Base-by-base conservation (phyloP, 1,140 invertebrate species). In the Dendroctonus ponderosae region DNA sequence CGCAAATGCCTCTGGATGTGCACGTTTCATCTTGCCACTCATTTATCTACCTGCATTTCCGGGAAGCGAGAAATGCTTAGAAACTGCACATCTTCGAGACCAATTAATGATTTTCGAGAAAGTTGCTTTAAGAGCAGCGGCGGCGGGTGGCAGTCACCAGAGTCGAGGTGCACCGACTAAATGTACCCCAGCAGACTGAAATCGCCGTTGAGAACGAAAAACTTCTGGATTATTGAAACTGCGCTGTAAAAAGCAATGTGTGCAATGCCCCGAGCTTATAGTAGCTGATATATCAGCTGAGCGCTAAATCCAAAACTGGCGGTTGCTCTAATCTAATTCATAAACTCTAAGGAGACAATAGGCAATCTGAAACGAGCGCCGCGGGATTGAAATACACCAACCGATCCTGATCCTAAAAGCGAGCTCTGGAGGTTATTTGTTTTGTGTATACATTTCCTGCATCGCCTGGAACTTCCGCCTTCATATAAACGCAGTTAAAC, bases 391-490 rank as follows among this genome's bases (percentile, higher is more conserved):
- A 51, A 62, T 14, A 52, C 37, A 51, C 59, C 48, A 51, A 62
- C 43, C 49, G 49, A 49, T n/a, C 39, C 49, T 44, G 37, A 59
- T 62, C 38, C 59, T 62, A 51, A 62, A 62, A 62, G 59, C 59
- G 49, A 51, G 40, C 48, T 15, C 14, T 50, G 9, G 49, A 51
- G 48, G 59, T 62, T 62, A 62, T 62, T 62, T 62, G 59, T 62
- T 62, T 62, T 62, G 49, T 14, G 59, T 48, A 62, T 62, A 62
- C 48, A 62, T 62, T 62, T 62, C 59, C 59, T 51, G 59, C 26
- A 62, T 62, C 7, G 59, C 49, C 26, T 60, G n/a, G 49, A 62
- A 62, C 59, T 62, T 62, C 59, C 59, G 59, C 59, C 38, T 48
- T 62, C 11, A 26, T 38, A 62, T 62, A 62, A 62, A 62, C 52